Percentiles rank a stretch among this genome's conserved stretches.
Conservation (phyloP, 2,113 vertebrate genomes). For the Dissostichus mawsoni region DNA sequence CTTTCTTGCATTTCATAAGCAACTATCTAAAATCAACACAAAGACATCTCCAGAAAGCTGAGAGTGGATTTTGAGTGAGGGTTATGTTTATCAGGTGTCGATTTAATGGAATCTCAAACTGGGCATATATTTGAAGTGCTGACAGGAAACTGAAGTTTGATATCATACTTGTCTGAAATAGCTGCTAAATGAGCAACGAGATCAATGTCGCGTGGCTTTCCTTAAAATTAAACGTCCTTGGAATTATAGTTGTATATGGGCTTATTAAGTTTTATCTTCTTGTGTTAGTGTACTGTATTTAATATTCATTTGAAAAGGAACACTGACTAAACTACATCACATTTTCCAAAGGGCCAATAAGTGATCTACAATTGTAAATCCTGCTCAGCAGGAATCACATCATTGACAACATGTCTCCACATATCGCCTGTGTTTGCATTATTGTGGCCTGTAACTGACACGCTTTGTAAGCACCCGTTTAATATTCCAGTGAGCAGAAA, state of each 20-base stretch:
- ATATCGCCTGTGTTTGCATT: background rate
- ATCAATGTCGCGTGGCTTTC: conserved; percentile 12
- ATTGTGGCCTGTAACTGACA: background rate
- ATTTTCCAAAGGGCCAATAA: background rate
- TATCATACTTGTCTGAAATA: background rate
- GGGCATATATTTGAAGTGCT: conserved; percentile 3
- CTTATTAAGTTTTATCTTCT: conserved; percentile 16
- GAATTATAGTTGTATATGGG: conserved; percentile 9
- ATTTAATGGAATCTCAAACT: conserved; percentile 25
- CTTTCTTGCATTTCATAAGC: conserved; percentile 39
- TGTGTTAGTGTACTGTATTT: conserved; percentile 2
- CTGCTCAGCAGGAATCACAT: conserved; percentile 6
- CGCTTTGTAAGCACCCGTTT: conserved; percentile 20
- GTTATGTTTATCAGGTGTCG: conserved; percentile 3
- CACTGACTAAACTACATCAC: background rate
- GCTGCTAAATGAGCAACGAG: conserved; percentile 16
- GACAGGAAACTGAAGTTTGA: background rate
- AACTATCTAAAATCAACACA: background rate
- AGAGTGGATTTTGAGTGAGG: conserved; percentile 9
- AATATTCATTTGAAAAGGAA: conserved; percentile 23
- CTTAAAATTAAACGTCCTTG: background rate
- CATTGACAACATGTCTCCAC: conserved; percentile 11
- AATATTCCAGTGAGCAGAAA: conserved; percentile 17
- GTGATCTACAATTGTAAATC: background rate
- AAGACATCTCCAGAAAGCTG: background rate